These are phyloP conservation scores for Erythrocebus patas DNA, from an alignment of 2,113 vertebrate species.

Conservation along the genomic window DNA sequence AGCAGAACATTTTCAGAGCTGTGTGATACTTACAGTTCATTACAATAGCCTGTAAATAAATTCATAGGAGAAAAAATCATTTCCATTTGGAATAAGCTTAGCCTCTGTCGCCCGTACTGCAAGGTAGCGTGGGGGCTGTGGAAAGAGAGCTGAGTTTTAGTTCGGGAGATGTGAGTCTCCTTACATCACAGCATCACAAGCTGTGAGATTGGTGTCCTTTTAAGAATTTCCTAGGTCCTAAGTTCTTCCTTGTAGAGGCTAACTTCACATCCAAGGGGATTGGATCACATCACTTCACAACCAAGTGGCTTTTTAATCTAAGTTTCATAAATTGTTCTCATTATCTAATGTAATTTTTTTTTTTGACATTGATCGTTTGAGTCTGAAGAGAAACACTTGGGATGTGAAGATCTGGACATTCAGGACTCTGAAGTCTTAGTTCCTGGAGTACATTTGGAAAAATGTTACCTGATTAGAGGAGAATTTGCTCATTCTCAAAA, in stretches of 20 bases:
- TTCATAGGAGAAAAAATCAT: neutral
- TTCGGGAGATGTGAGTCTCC: neutral
- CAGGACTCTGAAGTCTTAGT: neutral
- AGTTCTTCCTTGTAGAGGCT: neutral
- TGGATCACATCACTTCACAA: neutral
- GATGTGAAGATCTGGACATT: neutral
- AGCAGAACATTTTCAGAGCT: neutral
- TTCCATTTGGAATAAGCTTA: neutral
- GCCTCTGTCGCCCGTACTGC: neutral
- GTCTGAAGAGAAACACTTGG: neutral
- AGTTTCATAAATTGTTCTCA: neutral
- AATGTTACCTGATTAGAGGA: neutral
- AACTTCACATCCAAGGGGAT: no score
- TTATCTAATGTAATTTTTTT: neutral
- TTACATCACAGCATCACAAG: rapidly evolving
- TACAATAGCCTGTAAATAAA: neutral
- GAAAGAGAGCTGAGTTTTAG: neutral
- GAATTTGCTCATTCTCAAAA: neutral
- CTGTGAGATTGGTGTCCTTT: rapidly evolving
- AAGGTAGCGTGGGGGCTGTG: neutral
- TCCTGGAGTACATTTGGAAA: neutral
- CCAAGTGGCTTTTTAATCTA: neutral
- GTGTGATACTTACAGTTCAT: neutral
- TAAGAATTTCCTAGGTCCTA: neutral
- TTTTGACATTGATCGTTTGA: neutral